These are phyloP conservation scores for Pelobates cultripes DNA, from an alignment of 2,797 vertebrate species.

Conservation along the genomic window DNA sequence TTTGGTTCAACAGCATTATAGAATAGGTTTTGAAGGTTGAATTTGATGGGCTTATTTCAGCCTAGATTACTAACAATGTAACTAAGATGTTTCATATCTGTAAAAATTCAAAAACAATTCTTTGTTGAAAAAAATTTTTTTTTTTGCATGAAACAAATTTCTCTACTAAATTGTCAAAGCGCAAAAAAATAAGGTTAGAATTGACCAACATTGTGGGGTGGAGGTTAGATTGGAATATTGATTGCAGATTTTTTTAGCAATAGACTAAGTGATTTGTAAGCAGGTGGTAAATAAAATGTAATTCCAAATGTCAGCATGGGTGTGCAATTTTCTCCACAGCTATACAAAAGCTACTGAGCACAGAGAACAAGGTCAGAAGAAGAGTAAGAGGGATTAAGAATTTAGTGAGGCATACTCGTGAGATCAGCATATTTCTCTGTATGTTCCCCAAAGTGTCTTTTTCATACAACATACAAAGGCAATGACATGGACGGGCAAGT, in stretches of 20 bases:
- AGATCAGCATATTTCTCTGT: constrained; percentile 8
- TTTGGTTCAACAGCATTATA: too few species aligned
- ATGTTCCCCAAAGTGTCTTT: neutral
- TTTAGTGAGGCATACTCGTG: neutral
- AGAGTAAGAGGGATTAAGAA: neutral
- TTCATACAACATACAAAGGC: neutral
- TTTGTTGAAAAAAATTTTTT: too few species aligned
- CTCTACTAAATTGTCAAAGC: too few species aligned
- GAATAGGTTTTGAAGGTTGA: too few species aligned
- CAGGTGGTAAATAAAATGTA: neutral
- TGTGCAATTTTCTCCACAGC: neutral
- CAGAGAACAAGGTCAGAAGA: neutral
- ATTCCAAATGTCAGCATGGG: neutral
- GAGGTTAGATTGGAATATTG: neutral
- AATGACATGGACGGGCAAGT: neutral
- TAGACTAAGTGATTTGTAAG: neutral
- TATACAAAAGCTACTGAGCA: neutral
- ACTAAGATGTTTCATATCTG: too few species aligned
- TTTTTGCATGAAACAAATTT: too few species aligned
- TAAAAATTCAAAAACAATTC: too few species aligned
- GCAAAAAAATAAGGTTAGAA: neutral
- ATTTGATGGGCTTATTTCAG: too few species aligned
- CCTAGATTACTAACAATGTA: too few species aligned
- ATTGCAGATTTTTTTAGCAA: neutral
- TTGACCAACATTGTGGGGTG: neutral